Evolutionary conservation across 2,797 vertebrate genomes (phyloP).

Genomic region (Anguilla obscura): DNA sequence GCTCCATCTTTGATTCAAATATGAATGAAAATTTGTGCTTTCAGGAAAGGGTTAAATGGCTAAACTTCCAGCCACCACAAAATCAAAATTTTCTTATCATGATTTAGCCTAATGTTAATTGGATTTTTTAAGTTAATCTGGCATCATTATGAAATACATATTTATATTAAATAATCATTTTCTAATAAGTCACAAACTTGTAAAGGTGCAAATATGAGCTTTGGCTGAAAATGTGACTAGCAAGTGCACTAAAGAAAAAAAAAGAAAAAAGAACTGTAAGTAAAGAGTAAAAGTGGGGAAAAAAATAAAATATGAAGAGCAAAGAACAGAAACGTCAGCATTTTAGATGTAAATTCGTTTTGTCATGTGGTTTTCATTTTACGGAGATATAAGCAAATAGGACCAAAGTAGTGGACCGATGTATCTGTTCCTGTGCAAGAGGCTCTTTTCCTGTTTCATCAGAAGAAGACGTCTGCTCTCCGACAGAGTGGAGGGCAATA

Average conservation of each 20-base stretch:
- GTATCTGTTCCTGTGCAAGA: background rate
- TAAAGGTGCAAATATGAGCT: background rate
- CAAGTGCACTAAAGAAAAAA: too few relatives aligned
- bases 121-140: background rate
- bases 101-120: background rate
- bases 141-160: background rate
- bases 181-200: background rate
- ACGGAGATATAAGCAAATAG: background rate
- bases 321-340: background rate
- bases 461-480: background rate
- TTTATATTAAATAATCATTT: background rate
- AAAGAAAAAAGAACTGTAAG: too few relatives aligned
- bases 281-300: background rate
- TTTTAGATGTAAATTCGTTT: background rate
- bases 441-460: background rate
- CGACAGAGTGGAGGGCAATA: background rate
- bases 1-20: background rate
- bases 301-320: background rate
- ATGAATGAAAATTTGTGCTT: too few relatives aligned
- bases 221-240: background rate
- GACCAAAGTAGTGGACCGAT: background rate
- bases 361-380: background rate
- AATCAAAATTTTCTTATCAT: background rate
- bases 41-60: too few relatives aligned
- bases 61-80: too few relatives aligned